Percentiles rank a stretch among this genome's conserved stretches.
Conservation (phyloP, 2,113 vertebrate species). For the Gnathonemus echidnorhynchus region DNA sequence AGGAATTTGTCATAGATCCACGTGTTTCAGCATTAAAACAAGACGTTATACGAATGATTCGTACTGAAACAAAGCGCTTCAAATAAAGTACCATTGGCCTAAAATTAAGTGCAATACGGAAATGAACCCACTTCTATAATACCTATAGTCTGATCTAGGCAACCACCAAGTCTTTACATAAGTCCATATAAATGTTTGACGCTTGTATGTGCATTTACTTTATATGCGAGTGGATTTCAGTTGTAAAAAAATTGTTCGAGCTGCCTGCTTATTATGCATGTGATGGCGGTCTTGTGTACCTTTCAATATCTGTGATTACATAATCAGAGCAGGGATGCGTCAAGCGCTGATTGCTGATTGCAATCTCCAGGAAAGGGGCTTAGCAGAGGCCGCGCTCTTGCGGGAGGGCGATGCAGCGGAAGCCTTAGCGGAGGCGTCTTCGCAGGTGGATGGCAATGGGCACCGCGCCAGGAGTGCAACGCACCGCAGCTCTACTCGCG, state of each 20-base stretch:
- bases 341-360: slow-evolving; percentile 17
- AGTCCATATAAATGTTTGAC: background rate
- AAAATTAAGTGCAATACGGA: background rate
- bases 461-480: background rate
- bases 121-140: background rate
- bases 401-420: background rate
- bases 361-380: background rate
- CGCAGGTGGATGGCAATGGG: background rate
- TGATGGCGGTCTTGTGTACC: background rate
- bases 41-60: background rate
- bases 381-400: background rate
- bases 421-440: too few relatives aligned
- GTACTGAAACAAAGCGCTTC: background rate
- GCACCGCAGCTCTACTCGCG: background rate
- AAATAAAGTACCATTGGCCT: background rate
- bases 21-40: background rate
- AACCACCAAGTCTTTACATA: background rate
- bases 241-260: background rate
- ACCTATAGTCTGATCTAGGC: background rate
- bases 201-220: background rate
- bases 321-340: background rate
- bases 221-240: background rate
- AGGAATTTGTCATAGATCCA: background rate
- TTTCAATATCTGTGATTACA: slow-evolving; percentile 13
- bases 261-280: background rate